Percentiles rank a stretch among this genome's conserved stretches.
phyloP scores from a whole-genome alignment of 2,113 vertebrate genomes.

The Vimba vimba region DNA sequence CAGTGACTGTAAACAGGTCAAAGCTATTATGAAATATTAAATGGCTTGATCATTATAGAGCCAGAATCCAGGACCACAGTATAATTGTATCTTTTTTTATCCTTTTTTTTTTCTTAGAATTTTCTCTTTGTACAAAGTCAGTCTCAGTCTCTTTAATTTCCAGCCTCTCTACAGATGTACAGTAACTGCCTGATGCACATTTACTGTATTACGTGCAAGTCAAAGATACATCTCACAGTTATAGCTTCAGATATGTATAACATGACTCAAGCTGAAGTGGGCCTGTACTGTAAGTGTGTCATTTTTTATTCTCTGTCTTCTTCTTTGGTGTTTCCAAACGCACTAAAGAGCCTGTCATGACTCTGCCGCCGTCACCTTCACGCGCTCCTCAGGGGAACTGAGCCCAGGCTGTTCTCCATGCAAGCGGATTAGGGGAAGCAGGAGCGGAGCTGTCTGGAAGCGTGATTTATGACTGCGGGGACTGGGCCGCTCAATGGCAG shows the following conservation, averaged over 20 bases:
- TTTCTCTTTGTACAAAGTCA: background rate
- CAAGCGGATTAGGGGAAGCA: constrained; percentile 76
- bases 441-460: constrained; percentile 78
- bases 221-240: background rate
- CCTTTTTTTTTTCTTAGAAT: background rate
- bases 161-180: background rate
- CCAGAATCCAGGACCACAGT: too few species aligned
- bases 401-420: constrained; percentile 74
- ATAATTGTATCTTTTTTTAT: too few species aligned
- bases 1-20: too few species aligned
- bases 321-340: background rate
- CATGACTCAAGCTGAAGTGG: background rate
- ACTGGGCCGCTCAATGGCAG: constrained; percentile 69
- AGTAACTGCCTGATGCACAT: background rate
- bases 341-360: constrained; percentile 53
- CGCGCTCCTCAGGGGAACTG: constrained; percentile 61
- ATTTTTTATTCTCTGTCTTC: background rate
- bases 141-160: background rate
- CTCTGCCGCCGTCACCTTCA: constrained; percentile 70
- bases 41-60: too few species aligned
- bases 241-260: background rate
- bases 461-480: constrained; percentile 94
- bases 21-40: too few species aligned
- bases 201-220: background rate
- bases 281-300: constrained; percentile 15